Conservation (phyloP, 2,888 invertebrate species). For the Isotomurus palustris region DNA sequence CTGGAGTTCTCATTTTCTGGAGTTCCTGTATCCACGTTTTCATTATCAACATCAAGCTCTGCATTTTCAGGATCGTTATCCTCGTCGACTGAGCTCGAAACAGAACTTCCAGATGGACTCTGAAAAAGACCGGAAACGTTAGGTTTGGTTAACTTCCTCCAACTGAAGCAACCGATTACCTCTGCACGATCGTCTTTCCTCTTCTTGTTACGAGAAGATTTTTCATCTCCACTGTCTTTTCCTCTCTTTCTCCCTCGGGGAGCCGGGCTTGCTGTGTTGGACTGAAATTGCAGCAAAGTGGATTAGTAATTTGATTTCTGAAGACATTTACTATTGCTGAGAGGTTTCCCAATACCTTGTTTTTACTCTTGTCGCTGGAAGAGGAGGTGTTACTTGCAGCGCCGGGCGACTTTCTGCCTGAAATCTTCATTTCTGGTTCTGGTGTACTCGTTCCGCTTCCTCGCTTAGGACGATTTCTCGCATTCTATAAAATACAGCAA, state of each 20-base stretch:
- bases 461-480: constrained; percentile 47
- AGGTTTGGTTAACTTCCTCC: background rate
- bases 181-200: constrained; percentile 60
- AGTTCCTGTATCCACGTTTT: constrained; percentile 42
- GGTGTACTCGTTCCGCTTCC: constrained; percentile 50
- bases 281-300: constrained; percentile 27
- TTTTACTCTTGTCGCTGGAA: constrained; percentile 52
- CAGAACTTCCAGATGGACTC: constrained; percentile 78
- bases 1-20: constrained; percentile 45
- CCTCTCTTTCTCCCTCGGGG: constrained; percentile 44
- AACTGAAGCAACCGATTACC: constrained; percentile 39
- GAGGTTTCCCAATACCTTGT: constrained; percentile 42
- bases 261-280: constrained; percentile 45
- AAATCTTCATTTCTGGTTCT: constrained; percentile 47
- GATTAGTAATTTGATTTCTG: background rate
- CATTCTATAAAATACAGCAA: constrained; percentile 28
- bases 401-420: constrained; percentile 49
- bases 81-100: constrained; percentile 74
- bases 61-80: constrained; percentile 50
- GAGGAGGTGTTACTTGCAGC: constrained; percentile 48
- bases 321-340: background rate
- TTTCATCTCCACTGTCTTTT: constrained; percentile 53
- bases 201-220: constrained; percentile 58
- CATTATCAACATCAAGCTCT: constrained; percentile 37
- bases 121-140: constrained; percentile 34